Evolutionary conservation across 2,888 invertebrate genomes (phyloP).

Genomic region (Thera britannica): DNA sequence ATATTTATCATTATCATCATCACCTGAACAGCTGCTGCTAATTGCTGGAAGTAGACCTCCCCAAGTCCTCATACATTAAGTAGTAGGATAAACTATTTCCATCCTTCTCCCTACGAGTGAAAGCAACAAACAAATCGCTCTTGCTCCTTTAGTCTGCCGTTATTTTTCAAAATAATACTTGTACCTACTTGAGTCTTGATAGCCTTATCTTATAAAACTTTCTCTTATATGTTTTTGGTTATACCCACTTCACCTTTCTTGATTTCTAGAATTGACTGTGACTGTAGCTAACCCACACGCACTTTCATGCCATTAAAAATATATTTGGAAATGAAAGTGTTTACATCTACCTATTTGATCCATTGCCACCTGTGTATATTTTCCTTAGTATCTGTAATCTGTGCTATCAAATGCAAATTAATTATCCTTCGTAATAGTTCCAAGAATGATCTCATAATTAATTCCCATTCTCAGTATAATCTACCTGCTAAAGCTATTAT

Average conservation of each 20-base stretch:
- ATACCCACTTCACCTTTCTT: neutral
- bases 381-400: neutral
- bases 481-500: slow-evolving; percentile 23
- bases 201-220: neutral
- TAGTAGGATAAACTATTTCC: too few relatives aligned
- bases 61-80: too few relatives aligned
- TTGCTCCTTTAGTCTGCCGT: neutral
- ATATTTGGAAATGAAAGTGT: slow-evolving; percentile 20
- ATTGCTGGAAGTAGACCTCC: too few relatives aligned
- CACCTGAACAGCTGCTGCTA: too few relatives aligned
- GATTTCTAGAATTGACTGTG: slow-evolving; percentile 2
- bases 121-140: too few relatives aligned
- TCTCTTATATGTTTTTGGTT: neutral
- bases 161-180: neutral
- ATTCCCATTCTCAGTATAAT: slow-evolving; percentile 13
- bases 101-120: too few relatives aligned
- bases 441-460: slow-evolving; percentile 9
- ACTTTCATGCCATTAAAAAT: slow-evolving; percentile 7
- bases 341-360: neutral
- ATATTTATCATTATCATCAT: too few relatives aligned
- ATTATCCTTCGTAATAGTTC: slow-evolving; percentile 5
- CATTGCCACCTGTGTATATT: neutral
- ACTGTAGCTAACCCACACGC: neutral
- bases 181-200: neutral
- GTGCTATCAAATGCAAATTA: neutral